Base-by-base conservation (phyloP, 2,888 invertebrate species). In the Calephelis perditalis region DNA sequence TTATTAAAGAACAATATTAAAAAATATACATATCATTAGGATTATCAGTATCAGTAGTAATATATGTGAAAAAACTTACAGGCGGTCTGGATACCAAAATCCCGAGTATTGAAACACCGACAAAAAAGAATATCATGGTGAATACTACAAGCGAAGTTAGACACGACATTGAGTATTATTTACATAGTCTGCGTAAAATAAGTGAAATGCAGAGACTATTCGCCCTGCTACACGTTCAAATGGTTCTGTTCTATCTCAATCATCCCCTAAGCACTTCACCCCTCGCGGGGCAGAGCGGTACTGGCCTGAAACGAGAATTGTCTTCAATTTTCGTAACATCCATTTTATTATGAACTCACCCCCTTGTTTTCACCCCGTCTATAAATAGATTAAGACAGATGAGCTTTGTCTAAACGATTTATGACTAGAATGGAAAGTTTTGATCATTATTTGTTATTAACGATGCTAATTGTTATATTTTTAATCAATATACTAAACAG, bases 91-190 rank as follows among this genome's bases (percentile, higher is more conserved):
- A 61, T 47, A 78, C 71, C 63, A 81, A 72, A 68, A 79, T 69
- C 62, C 77, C 81, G 62, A 82, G 67, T 62, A 78, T 67, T 63
- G 73, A 73, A 69, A 81, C 73, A 73, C 76, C 75, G 67, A 78
- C 65, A 65, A 79, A 72, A 71, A 76, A 72, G 70, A 78, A 76
- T 74, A 79, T 70, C 84, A 86, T 85, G 71, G 71, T 74, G 70
- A 73, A 67, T 65, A 76, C 67, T 68, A 79, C 63, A 65, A 76
- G 66, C 63, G 71, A 69, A 62, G 66, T 72, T 68, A 70, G 72
- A 68, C 72, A 71, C 73, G 71, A 70, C 82, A 82, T 81, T 71
- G 67, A 67, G 66, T 62, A 63, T 68, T 63, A 64, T 71, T 75
- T 71, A 73, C 73, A 66, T 72, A 69, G 71, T 69, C 65, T 66